These are phyloP conservation scores for Drosophila siamana DNA, from an alignment of 2,888 invertebrate genomes.

Conservation along the genomic window DNA sequence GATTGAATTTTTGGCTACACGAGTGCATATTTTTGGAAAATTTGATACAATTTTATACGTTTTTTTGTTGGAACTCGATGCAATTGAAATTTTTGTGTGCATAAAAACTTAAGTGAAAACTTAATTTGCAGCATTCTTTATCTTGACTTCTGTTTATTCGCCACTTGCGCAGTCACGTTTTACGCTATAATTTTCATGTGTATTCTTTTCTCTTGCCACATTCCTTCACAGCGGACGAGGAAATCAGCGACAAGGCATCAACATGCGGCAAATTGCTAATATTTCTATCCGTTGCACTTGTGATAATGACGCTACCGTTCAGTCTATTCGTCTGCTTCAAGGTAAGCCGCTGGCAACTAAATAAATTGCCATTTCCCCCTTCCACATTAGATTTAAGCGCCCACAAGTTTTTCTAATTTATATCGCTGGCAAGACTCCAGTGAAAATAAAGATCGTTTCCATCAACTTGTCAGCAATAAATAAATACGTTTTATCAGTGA, in stretches of 20 bases:
- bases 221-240: conserved; percentile 87
- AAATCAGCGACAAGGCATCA: conserved; percentile 88
- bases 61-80: conserved; percentile 19
- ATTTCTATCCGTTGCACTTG: conserved; percentile 92
- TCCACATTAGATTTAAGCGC: neutral
- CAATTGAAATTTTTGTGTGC: conserved; percentile 33
- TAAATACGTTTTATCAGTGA: neutral
- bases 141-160: conserved; percentile 20
- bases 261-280: conserved; percentile 94
- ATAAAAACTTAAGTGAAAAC: conserved; percentile 19
- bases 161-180: conserved; percentile 27
- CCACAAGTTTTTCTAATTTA: neutral
- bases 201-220: conserved; percentile 59
- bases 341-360: conserved; percentile 87
- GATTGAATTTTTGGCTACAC: conserved; percentile 67
- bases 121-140: conserved; percentile 71
- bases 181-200: conserved; percentile 39
- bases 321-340: conserved; percentile 97
- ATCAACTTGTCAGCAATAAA: conserved; percentile 20
- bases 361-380: conserved; percentile 4
- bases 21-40: conserved; percentile 37
- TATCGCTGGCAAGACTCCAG: conserved; percentile 13
- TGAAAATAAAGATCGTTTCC: conserved; percentile 7
- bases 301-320: conserved; percentile 95
- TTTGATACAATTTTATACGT: conserved; percentile 23